Base-by-base conservation (phyloP, 64 coral and sea anemone genomes). In the Stichodactyla helianthus region DNA sequence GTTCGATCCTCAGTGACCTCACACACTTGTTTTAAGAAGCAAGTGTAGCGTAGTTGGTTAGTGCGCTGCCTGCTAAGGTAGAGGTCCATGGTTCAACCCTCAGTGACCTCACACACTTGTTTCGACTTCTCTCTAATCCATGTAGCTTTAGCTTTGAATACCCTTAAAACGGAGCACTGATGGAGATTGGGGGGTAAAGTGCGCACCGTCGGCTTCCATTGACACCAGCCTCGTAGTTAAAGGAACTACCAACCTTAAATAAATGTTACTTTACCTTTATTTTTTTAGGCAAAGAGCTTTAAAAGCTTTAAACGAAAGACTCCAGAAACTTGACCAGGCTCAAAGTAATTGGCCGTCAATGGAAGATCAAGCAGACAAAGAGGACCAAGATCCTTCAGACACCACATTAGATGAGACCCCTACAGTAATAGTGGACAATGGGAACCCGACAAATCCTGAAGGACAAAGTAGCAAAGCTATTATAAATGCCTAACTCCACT, bases 241-340 rank as follows among this genome's bases (percentile, higher is more conserved):
- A 7, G 8, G 1, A 68, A 14, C 55, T 28, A 4, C 9, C 19
- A 70, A 4, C 7, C 9, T 9, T 70, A 22, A 22, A 6, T 22
- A 10, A 10, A 71, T 71, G 23, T 10, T 71, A 23, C 6, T 85
- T 68, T 22, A 27, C 52, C 20, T 88, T 35, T 59, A 10, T 53
- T 71, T 77, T 35, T 20, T 77, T n/a, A 92, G 90, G 52, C 90
- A 92, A 92, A 86, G 77, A 63, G 90, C 90, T 20, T 79, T 92
- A 52, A 92, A 92, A 77, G 90, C 90, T 20, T 57, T 92, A 83
- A 92, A 92, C 74, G 90, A 92, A 63, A 80, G 90, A 65, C 90
- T 92, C 51, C 90, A 92, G 80, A 92, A 92, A 82, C 61, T 92
- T 20, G 90, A 92, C 7, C 90, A 92, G 59, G 65, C 85, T 13